Conservation (phyloP, 2,113 vertebrate genomes). For the Tragelaphus imberbis region DNA sequence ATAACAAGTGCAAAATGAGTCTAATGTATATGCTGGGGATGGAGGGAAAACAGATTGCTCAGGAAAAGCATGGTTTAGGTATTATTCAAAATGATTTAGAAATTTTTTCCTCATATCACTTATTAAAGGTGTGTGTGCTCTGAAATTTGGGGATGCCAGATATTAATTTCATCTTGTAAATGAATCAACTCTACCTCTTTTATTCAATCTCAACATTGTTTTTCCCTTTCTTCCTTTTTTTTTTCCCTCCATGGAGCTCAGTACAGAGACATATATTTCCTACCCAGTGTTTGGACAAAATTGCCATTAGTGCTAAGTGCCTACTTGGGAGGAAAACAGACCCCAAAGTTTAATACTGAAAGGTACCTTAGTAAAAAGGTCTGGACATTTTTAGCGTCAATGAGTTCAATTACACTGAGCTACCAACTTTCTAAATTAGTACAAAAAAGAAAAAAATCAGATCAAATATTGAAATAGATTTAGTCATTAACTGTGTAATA, state of each 20-base stretch:
- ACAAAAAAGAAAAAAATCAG: constrained; percentile 46
- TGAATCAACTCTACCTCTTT: constrained; percentile 73
- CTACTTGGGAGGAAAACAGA: constrained; percentile 67
- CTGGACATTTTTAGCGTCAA: constrained; percentile 70
- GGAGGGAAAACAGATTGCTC: constrained; percentile 78
- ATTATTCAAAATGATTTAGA: constrained; percentile 79
- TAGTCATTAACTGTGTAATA: background rate
- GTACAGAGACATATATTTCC: constrained; percentile 74
- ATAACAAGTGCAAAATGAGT: constrained; percentile 84
- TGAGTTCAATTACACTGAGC: constrained; percentile 68
- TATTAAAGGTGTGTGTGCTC: constrained; percentile 73
- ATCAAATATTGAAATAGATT: constrained; percentile 62
- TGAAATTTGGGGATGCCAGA: constrained; percentile 74
- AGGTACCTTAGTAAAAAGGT: constrained; percentile 70
- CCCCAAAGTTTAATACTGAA: constrained; percentile 71
- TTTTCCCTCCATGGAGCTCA: constrained; percentile 44
- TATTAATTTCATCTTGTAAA: constrained; percentile 79
- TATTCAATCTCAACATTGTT: constrained; percentile 74
- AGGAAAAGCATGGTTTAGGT: constrained; percentile 75
- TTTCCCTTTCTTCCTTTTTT: constrained; percentile 48
- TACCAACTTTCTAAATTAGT: constrained; percentile 61
- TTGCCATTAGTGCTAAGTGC: constrained; percentile 76
- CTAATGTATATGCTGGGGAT: constrained; percentile 80
- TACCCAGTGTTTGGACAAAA: constrained; percentile 47
- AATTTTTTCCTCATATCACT: constrained; percentile 80